These are phyloP conservation scores for Neosilurus mollespiculum DNA, from an alignment of 2,797 vertebrate genomes.

Conservation along the genomic window DNA sequence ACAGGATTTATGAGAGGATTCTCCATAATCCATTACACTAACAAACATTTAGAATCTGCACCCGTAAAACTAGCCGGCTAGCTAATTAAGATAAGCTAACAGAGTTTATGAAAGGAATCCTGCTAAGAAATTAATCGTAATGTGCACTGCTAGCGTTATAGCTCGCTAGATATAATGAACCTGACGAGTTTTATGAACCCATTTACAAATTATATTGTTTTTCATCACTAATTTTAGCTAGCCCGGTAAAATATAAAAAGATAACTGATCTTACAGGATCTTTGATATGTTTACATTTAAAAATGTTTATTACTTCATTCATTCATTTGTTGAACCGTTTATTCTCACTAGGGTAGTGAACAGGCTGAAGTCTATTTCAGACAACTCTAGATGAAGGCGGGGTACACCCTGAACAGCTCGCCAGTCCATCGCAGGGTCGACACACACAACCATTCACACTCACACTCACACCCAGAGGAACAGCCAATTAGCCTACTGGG, in stretches of 20 bases:
- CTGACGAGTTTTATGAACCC: neutral
- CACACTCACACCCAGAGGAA: too few relatives aligned
- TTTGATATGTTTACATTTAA: neutral
- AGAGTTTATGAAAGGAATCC: neutral
- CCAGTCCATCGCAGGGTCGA: too few relatives aligned
- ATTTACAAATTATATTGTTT: neutral
- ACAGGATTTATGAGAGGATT: neutral
- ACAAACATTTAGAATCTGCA: neutral
- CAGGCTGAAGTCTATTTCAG: too few relatives aligned
- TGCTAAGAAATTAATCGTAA: neutral
- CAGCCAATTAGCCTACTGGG: too few relatives aligned
- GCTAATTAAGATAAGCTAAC: neutral
- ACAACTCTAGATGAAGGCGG: too few relatives aligned
- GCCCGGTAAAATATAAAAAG: neutral
- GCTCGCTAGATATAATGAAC: neutral
- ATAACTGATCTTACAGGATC: neutral
- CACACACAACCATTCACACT: too few relatives aligned
- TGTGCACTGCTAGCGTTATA: neutral
- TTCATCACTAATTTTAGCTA: neutral
- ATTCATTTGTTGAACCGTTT: too few relatives aligned
- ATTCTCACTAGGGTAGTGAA: too few relatives aligned
- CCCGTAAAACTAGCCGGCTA: neutral
- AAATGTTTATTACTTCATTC: neutral
- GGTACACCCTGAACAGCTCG: too few relatives aligned
- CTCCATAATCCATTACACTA: neutral